Base-by-base conservation (phyloP, 1,140 invertebrate genomes). In the Babylonia areolata region DNA sequence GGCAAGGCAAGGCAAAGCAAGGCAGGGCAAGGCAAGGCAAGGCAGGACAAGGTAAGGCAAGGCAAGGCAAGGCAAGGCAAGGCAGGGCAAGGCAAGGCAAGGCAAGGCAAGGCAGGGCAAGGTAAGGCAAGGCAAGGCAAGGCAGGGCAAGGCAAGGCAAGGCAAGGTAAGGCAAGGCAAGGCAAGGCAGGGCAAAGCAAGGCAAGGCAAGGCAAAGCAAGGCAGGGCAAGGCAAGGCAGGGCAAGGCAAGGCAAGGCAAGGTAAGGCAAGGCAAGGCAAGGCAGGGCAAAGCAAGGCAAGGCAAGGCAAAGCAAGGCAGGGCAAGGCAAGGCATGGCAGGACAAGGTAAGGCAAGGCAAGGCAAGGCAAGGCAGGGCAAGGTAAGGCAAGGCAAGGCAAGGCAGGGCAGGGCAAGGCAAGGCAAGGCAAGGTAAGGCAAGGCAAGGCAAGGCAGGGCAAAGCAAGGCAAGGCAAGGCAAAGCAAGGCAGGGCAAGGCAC, bases 121-220 rank as follows among this genome's bases (percentile, higher is more conserved):
- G 71, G 71, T n/a, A 75, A 75, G 71, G 75, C 75, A 78, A 78
- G 78, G 64, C 40, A 81, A 3, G 79, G 42, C 79, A 81, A 3
- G 79, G 42, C 79, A 81, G 1, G 79, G 42, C 79, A 81, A 3
- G 79, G 42, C 86, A 73, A 73, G 86, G 42, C 85, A 83, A 69
- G 85, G 42, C 79, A 86, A 81, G 31, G 46, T 54, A 86, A 82
- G 79, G n/a, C 31, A 83, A 71, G 46, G 54, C 64, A 83, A 73
- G 71, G 77, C 69, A 85, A 0, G 71, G 42, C 77, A 64, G 12
- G 85, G 54, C 85, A 54, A 35, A 54, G 42, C 77, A 64, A 35
- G 85, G 54, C 85, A 54, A 39, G 78, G 33, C 31, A 83, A 71
- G 46, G 71, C 64, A 83, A 82, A 40, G 77, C 69, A 85, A 1